Percentiles rank a stretch among this genome's conserved stretches.
phyloP scores from a whole-genome alignment of 2,888 invertebrate species.

The Drosophila algonquin region DNA sequence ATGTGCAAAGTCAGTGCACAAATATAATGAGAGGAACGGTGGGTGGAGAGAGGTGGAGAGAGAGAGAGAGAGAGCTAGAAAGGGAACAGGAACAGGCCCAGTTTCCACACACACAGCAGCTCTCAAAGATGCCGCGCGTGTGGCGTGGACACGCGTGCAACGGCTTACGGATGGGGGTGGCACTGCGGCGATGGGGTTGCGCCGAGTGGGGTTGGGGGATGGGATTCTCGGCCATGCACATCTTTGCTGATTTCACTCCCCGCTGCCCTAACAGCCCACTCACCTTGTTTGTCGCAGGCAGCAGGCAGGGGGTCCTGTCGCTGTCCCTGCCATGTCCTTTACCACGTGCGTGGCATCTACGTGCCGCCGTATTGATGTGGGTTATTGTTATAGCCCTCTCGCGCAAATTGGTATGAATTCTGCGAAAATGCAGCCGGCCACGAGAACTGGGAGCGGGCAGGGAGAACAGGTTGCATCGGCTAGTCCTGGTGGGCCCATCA shows the following conservation, averaged over 20 bases:
- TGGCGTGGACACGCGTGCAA: constrained; percentile 77
- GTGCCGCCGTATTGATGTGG: constrained; percentile 75
- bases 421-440: constrained; percentile 60
- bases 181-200: constrained; percentile 25
- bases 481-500: constrained; percentile 27
- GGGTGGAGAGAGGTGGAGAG: not conserved
- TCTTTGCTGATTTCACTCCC: constrained; percentile 76
- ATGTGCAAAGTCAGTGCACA: constrained; percentile 81
- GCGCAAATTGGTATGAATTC: constrained; percentile 77
- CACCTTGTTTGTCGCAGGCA: constrained; percentile 74
- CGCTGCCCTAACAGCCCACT: constrained; percentile 60
- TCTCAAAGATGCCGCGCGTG: constrained; percentile 79
- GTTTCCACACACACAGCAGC: constrained; percentile 24
- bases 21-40: constrained; percentile 71
- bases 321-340: constrained; percentile 42
- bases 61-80: constrained; percentile 5
- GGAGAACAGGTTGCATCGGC: constrained; percentile 43
- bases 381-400: constrained; percentile 77
- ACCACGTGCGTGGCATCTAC: constrained; percentile 72
- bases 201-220: constrained; percentile 6
- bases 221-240: constrained; percentile 43
- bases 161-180: constrained; percentile 48
- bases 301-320: constrained; percentile 45
- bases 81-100: constrained; percentile 37
- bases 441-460: not conserved